Conservation (phyloP, 2,797 vertebrate genomes). For the Miichthys miiuy region DNA sequence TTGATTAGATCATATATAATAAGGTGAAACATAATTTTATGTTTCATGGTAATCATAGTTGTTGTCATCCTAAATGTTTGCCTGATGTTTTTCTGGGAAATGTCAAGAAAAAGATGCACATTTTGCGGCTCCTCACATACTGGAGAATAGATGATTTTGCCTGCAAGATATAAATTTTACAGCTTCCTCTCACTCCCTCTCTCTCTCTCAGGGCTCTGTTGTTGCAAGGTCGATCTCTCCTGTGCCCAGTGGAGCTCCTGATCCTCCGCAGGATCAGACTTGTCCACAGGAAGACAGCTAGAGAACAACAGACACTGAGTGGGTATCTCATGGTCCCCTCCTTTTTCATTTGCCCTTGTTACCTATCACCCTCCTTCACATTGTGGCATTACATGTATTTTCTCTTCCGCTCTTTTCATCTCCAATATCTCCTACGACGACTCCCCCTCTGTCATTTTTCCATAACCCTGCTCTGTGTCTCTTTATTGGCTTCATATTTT, state of each 20-base stretch:
- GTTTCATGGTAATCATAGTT: slow-evolving; percentile 43
- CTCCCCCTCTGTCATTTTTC: slow-evolving; percentile 13
- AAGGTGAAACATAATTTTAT: slow-evolving; percentile 39
- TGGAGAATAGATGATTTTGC: slow-evolving; percentile 2
- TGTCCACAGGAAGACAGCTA: slow-evolving; percentile 80
- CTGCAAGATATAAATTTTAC: slow-evolving; percentile 7
- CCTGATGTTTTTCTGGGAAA: slow-evolving; percentile 5
- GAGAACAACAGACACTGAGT: slow-evolving; percentile 62
- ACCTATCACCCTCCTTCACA: slow-evolving; percentile 23
- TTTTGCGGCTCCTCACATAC: not conserved
- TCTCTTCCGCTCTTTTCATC: slow-evolving; percentile 25
- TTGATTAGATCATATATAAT: slow-evolving; percentile 68
- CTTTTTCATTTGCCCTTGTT: slow-evolving; percentile 21
- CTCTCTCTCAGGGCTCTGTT: slow-evolving; percentile 57
- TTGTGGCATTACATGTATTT: slow-evolving; percentile 29
- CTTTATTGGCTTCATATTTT: slow-evolving; percentile 45
- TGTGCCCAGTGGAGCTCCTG: slow-evolving; percentile 45
- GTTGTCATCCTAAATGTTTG: slow-evolving; percentile 29
- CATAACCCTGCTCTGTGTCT: slow-evolving; percentile 7
- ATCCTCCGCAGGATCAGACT: slow-evolving; percentile 63
- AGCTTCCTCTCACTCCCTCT: not conserved
- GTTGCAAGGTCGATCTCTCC: slow-evolving; percentile 62
- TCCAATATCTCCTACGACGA: not conserved
- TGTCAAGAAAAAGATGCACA: not conserved
- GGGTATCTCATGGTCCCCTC: slow-evolving; percentile 38